These are phyloP conservation scores for Erinaceus europaeus DNA, from an alignment of 2,113 vertebrate species.

Conservation along the genomic window DNA sequence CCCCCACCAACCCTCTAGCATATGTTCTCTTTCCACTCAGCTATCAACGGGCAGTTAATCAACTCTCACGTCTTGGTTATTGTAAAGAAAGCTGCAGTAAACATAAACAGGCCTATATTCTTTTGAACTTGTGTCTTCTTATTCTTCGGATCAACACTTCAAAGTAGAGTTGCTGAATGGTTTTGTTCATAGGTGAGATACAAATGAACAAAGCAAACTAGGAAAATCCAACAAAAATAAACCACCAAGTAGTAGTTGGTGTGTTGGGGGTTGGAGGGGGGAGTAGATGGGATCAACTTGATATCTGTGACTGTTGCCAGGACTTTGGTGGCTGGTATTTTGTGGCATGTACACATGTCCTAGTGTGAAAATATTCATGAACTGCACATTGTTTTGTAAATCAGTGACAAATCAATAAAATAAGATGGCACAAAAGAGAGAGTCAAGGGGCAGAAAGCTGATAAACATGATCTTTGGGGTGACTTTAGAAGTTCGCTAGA, in stretches of 20 bases:
- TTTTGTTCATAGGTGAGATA: background rate
- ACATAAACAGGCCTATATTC: background rate
- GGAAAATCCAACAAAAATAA: background rate
- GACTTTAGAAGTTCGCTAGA: background rate
- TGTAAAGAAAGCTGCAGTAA: background rate
- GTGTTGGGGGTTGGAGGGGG: no score
- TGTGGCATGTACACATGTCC: background rate
- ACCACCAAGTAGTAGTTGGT: background rate
- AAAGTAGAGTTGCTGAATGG: background rate
- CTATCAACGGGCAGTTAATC: background rate
- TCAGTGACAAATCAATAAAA: no score
- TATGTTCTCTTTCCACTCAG: background rate
- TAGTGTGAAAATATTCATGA: no score
- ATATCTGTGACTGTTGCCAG: background rate
- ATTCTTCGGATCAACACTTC: background rate
- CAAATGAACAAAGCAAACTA: background rate
- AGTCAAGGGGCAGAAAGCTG: background rate
- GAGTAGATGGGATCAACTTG: background rate
- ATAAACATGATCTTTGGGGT: no score
- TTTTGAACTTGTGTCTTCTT: background rate
- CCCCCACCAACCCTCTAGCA: no score
- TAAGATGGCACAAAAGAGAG: no score
- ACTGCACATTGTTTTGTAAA: no score
- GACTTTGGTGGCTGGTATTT: background rate
- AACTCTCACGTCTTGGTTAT: background rate